Base-by-base conservation (phyloP, 2,888 invertebrate genomes). In the Entomobrya proxima region DNA sequence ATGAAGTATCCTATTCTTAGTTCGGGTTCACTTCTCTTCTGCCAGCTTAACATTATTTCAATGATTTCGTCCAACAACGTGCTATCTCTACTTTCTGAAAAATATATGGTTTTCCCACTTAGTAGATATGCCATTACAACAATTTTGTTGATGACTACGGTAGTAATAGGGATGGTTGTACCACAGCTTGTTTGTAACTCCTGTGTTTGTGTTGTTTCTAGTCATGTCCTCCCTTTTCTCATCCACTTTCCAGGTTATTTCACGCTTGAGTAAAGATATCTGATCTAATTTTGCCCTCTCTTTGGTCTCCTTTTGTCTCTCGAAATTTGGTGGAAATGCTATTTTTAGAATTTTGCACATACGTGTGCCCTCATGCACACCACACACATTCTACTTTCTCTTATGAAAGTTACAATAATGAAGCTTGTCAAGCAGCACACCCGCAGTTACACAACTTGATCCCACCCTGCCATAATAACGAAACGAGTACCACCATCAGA, bases 251-350 rank as follows among this genome's bases (percentile, higher is more conserved):
- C 72, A 44, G 44, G 72, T 72, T 72, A 72, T 72, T 72, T 47
- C n/a, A 27, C 47, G 72, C 47, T 72, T 72, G 32, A 72, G n/a
- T 72, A n/a, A 24, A 72, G 7, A 6, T 44, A 47, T 72, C 72
- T 72, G 72, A 72, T 72, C 72, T 47, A 72, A 72, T 72, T 72
- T 47, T 50, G 30, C n/a, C 30, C 72, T 72, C 72, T 15, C 7
- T 18, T 67, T 67, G 67, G 37, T 67, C 67, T 24, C 67, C 67
- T 40, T 40, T 67, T 67, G 67, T 40, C 40, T 40, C 67, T 18
- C 5, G 0, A 18, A 37, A 24, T 40, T 37, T 6, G 21, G 21
- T 67, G 24, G 67, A 67, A 67, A 21, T 40, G 37, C 67, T 67
- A 67, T 67, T 67, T 67, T 67, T 67, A 67, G 67, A 67, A 37